These are phyloP conservation scores for Balearica regulorum DNA, from an alignment of 2,797 vertebrate species.

Conservation along the genomic window DNA sequence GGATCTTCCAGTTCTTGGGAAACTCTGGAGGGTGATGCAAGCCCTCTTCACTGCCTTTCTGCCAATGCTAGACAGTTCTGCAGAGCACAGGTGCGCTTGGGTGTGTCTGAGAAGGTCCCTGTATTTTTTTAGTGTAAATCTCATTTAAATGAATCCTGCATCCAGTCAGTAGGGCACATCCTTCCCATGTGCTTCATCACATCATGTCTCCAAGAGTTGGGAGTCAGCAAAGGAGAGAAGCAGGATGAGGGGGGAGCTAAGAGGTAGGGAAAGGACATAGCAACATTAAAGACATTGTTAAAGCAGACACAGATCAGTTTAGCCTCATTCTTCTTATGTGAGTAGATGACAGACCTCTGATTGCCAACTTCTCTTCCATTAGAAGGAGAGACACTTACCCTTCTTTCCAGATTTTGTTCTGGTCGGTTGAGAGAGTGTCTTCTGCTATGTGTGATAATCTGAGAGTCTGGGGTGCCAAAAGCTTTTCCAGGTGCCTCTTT, in stretches of 20 bases:
- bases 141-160: background rate
- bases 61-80: background rate
- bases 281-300: background rate
- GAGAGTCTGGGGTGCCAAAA: background rate
- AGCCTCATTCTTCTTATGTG: background rate
- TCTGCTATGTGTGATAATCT: background rate
- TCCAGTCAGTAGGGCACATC: background rate
- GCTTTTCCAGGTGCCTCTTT: background rate
- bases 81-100: rapidly evolving
- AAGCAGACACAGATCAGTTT: background rate
- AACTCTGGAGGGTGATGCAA: background rate
- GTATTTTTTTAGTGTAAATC: background rate
- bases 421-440: background rate
- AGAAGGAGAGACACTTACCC: background rate
- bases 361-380: background rate
- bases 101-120: background rate
- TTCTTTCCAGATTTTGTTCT: background rate
- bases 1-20: background rate
- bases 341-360: background rate
- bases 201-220: background rate
- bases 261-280: background rate
- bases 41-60: background rate
- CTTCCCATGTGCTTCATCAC: background rate
- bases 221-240: background rate
- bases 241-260: background rate